Evolutionary conservation across 1,140 invertebrate genomes (phyloP), one percentile per base, ranked within the genome.

Genomic region (Drosophila guanche): DNA sequence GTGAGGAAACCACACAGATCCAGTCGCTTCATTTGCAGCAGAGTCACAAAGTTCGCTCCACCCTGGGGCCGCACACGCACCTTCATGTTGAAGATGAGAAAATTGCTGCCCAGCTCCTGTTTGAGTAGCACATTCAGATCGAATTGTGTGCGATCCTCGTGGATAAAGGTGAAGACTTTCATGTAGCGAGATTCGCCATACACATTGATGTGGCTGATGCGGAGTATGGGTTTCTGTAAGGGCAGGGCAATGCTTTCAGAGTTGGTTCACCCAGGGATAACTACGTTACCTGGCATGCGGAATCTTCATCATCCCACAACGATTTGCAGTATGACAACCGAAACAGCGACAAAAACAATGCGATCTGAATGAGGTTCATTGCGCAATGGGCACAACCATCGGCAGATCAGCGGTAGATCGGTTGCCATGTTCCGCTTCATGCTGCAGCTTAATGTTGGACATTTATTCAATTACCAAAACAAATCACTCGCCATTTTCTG

Each of bases 81-180:
- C 25, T 71, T 78, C 0, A 68, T 7, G 45, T 88, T 88, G 46
- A 86, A 59, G 12, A 86, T 61, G 25, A 86, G 48, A 59, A 76
- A 79, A 8, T 86, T 86, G n/a, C 83, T 86, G 37, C 83, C 83
- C 48, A 86, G 3, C 12, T 76, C 47, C 2, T 62, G 56, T 2
- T 45, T 52, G 1, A 86, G 37, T 8, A 4, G 25, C 1, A 81
- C 51, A 14, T 33, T 43, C 0, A 86, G n/a, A n/a, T 68, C 62
- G 23, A 86, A 86, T 4, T 46, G 41, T 3, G 7, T 48, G 7
- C 69, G 61, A 53, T 72, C 25, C 1, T 53, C 48, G 14, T 88
- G 40, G 8, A 77, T 46, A 0, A 20, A 0, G 20, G 58, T 29
- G 1, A 5, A 2, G 0, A 66, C 70, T 23, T 57, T 45, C 66